These are phyloP conservation scores for Entosphenus tridentatus DNA, from an alignment of 2,113 vertebrate species.

Conservation along the genomic window DNA sequence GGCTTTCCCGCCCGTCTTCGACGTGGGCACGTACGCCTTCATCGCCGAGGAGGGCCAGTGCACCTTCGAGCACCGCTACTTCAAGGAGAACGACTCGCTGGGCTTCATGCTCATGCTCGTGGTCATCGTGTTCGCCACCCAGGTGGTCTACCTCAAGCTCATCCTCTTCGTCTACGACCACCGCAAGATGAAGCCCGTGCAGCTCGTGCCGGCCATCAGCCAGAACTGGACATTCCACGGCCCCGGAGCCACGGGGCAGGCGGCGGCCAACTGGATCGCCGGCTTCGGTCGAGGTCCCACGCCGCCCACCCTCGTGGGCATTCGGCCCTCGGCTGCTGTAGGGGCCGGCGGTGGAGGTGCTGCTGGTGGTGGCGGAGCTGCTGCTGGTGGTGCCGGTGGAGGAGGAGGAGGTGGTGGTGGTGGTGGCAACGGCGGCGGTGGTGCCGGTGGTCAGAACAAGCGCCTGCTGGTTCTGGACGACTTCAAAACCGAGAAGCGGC, in stretches of 20 bases:
- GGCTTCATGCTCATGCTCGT: slow-evolving; percentile 98
- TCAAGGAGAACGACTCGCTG: slow-evolving; percentile 93
- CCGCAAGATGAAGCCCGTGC: slow-evolving; percentile 99
- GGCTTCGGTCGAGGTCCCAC: slow-evolving; percentile 91
- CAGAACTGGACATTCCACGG: slow-evolving; percentile 99
- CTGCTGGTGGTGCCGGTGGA: slow-evolving; percentile 17
- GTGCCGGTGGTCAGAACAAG: background rate
- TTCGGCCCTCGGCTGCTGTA: slow-evolving; percentile 48
- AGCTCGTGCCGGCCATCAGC: slow-evolving; percentile 97
- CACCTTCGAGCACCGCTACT: slow-evolving; percentile 96
- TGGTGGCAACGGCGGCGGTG: slow-evolving; percentile 24
- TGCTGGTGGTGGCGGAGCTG: slow-evolving; percentile 77
- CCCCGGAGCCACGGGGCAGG: slow-evolving; percentile 87
- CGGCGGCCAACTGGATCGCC: slow-evolving; percentile 93
- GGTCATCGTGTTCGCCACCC: slow-evolving; percentile 93
- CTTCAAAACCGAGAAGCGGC: slow-evolving; percentile 99
- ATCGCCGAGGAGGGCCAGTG: slow-evolving; percentile 98
- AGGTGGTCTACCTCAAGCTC: slow-evolving; percentile 99
- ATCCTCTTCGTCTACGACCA: slow-evolving; percentile 97
- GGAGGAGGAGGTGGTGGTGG: slow-evolving; percentile 21
- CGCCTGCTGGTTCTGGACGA: slow-evolving; percentile 77
- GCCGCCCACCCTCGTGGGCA: slow-evolving; percentile 72
- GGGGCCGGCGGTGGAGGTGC: slow-evolving; percentile 35
- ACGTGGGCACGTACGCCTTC: slow-evolving; percentile 93
- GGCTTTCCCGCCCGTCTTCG: slow-evolving; percentile 92